These are phyloP conservation scores for Panagrolaimus sp. DNA, from an alignment of 1,140 invertebrate species.

Conservation along the genomic window DNA sequence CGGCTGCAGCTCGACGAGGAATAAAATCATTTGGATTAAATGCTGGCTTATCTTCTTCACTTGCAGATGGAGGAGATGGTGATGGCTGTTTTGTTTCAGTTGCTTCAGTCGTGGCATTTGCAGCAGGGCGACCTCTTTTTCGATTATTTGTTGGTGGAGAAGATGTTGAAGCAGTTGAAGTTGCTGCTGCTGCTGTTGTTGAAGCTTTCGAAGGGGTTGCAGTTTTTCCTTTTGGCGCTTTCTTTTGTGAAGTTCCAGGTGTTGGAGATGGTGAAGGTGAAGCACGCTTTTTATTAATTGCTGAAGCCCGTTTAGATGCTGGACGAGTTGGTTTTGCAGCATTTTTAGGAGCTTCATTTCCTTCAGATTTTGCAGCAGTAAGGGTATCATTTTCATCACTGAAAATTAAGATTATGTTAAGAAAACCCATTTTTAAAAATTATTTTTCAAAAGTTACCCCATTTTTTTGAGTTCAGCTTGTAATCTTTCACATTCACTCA, in stretches of 20 bases:
- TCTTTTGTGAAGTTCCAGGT: slow-evolving; percentile 3
- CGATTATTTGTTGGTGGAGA: not conserved
- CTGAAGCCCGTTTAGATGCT: not conserved
- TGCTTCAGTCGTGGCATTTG: not conserved
- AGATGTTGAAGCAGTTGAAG: not conserved
- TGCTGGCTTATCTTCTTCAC: not conserved
- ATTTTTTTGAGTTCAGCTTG: not conserved
- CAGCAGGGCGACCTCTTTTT: not conserved
- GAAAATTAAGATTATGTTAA: not conserved
- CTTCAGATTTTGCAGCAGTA: not conserved
- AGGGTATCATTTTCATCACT: not conserved
- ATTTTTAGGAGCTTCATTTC: not conserved
- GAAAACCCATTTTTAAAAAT: not conserved
- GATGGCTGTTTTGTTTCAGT: not conserved
- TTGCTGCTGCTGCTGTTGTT: not conserved
- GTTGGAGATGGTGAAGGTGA: not conserved
- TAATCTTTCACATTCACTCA: slow-evolving; percentile 1
- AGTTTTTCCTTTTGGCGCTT: not conserved
- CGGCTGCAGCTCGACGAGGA: slow-evolving; percentile 4
- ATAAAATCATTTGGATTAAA: slow-evolving; percentile 6
- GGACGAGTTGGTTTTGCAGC: not conserved
- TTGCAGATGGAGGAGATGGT: not conserved
- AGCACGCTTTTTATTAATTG: not conserved
- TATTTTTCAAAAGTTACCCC: not conserved
- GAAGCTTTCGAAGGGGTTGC: not conserved